A percentile compares a stretch with the other conserved stretches of the same genome.
These are phyloP conservation scores for Sternotherus odoratus DNA, from an alignment of 2,797 vertebrate species.

Conservation along the genomic window DNA sequence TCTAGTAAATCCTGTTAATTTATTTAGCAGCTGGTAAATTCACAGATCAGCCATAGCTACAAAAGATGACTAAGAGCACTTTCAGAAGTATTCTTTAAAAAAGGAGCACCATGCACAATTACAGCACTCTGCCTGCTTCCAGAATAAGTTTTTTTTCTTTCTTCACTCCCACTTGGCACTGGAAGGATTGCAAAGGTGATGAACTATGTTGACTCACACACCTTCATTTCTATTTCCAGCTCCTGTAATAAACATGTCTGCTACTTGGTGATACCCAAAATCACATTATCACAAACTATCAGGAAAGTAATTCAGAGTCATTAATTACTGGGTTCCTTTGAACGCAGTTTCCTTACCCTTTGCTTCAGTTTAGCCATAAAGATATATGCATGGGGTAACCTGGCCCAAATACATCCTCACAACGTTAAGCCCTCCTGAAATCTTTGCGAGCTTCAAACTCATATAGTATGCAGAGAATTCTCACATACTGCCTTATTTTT, in stretches of 20 bases:
- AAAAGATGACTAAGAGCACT: background rate
- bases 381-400: background rate
- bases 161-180: background rate
- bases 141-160: background rate
- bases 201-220: background rate
- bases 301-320: background rate
- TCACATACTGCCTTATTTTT: background rate
- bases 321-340: background rate
- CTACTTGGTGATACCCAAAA: background rate
- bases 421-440: background rate
- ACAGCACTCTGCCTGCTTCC: background rate
- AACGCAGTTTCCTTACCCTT: background rate
- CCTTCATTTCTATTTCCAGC: background rate
- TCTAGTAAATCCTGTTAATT: background rate
- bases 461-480: background rate
- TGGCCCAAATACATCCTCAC: rapidly evolving
- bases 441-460: background rate
- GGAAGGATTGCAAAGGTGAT: background rate
- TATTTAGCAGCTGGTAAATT: background rate
- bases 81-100: background rate
- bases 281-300: background rate
- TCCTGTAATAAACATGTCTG: background rate
- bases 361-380: background rate
- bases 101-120: background rate
- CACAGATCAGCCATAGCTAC: background rate